Evolutionary conservation across 2,888 invertebrate species (phyloP).

Genomic region (Himalopsyche tibetana): DNA sequence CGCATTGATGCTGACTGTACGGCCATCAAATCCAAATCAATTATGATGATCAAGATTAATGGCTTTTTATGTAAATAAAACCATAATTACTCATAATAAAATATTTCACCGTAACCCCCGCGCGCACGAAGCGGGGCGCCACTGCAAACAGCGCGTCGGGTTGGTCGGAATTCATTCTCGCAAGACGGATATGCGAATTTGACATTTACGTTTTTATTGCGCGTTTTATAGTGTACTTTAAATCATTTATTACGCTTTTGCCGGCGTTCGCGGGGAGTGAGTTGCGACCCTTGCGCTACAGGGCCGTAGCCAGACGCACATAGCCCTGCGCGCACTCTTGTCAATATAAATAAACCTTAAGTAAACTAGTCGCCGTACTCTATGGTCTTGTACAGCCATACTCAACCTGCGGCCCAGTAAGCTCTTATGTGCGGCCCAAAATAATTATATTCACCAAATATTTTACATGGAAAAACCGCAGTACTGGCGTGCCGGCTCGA

Average conservation of each 20-base stretch:
- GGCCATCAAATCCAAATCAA: neutral
- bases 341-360: too few relatives aligned
- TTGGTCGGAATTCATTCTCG: slow-evolving; percentile 37
- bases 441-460: too few relatives aligned
- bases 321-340: too few relatives aligned
- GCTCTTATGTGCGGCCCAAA: too few relatives aligned
- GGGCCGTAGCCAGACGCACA: neutral
- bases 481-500: too few relatives aligned
- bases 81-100: neutral
- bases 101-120: neutral
- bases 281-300: slow-evolving; percentile 1
- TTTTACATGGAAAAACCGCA: too few relatives aligned
- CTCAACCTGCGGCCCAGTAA: too few relatives aligned
- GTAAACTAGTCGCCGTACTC: too few relatives aligned
- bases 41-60: neutral
- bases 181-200: slow-evolving; percentile 50
- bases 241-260: slow-evolving; percentile 49
- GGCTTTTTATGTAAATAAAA: neutral
- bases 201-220: slow-evolving; percentile 54
- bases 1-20: neutral
- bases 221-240: slow-evolving; percentile 50
- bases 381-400: too few relatives aligned
- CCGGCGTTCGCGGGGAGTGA: neutral
- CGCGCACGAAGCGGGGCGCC: neutral
- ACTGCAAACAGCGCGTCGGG: neutral